phyloP scores from a whole-genome alignment of 1,140 invertebrate species.

The Drosophila persimilis region DNA sequence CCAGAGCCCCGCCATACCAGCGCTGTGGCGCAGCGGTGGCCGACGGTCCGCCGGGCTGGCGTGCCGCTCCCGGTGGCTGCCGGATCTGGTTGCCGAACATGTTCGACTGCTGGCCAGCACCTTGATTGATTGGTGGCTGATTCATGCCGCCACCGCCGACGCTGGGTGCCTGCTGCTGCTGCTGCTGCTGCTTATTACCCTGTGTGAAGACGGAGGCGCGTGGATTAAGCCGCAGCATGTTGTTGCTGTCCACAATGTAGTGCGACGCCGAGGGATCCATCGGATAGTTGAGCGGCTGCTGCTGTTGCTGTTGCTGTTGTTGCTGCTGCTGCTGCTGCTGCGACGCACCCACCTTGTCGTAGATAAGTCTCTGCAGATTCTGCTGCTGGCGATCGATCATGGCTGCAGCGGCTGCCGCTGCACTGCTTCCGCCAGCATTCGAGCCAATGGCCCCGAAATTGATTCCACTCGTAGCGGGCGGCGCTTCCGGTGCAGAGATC shows the following conservation, averaged over 20 bases:
- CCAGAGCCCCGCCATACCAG: constrained; percentile 72
- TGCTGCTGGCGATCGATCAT: constrained; percentile 68
- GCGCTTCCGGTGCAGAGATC: constrained; percentile 35
- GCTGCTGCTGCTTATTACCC: constrained; percentile 49
- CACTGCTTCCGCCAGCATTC: constrained; percentile 29
- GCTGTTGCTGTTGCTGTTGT: constrained; percentile 16
- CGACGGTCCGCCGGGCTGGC: constrained; percentile 41
- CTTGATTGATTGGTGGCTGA: constrained; percentile 20
- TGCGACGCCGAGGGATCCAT: constrained; percentile 42
- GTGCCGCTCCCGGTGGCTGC: constrained; percentile 42
- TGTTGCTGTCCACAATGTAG: constrained; percentile 56
- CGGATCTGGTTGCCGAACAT: constrained; percentile 58
- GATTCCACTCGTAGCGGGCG: constrained; percentile 5
- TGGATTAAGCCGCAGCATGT: constrained; percentile 53
- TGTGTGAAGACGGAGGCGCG: constrained; percentile 48
- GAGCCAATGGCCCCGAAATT: constrained; percentile 67
- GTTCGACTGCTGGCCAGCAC: constrained; percentile 47
- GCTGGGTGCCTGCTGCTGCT: constrained; percentile 26
- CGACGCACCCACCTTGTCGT: constrained; percentile 46
- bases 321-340: constrained; percentile 21
- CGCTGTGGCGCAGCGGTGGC: constrained; percentile 49
- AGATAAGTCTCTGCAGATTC: constrained; percentile 44
- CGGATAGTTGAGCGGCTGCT: constrained; percentile 47
- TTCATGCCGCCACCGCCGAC: constrained; percentile 13
- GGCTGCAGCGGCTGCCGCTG: constrained; percentile 30